These are phyloP conservation scores for Halcyon smyrnensis DNA, from an alignment of 2,797 vertebrate genomes.

Conservation along the genomic window DNA sequence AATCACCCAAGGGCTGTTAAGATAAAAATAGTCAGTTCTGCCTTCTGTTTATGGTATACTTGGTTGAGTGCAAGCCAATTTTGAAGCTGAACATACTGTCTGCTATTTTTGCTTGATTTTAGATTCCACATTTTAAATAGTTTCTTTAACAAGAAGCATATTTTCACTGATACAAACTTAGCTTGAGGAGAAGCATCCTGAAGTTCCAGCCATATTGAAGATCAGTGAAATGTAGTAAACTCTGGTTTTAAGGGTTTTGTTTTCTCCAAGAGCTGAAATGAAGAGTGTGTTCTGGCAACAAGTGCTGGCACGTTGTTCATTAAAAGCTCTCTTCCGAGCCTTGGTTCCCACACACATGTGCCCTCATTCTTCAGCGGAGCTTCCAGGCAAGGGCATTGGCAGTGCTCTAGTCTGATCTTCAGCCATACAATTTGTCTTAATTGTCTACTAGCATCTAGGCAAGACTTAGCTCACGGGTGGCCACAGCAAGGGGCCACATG, in stretches of 20 bases:
- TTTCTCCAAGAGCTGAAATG: conserved; percentile 78
- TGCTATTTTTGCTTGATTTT: conserved; percentile 85
- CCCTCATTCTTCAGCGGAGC: conserved; percentile 67
- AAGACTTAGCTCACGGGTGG: conserved; percentile 75
- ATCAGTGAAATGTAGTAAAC: conserved; percentile 80
- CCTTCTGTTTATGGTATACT: conserved; percentile 84
- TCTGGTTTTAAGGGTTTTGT: conserved; percentile 80
- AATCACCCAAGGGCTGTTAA: conserved; percentile 82
- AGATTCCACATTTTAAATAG: conserved; percentile 83
- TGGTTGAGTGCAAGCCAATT: conserved; percentile 81
- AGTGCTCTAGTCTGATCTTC: conserved; percentile 70
- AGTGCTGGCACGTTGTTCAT: conserved; percentile 69
- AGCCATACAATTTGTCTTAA: conserved; percentile 75
- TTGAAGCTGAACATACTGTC: conserved; percentile 84
- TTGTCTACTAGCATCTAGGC: conserved; percentile 70
- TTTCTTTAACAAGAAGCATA: conserved; percentile 83
- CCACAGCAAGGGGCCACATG: conserved; percentile 74
- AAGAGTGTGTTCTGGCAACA: conserved; percentile 78
- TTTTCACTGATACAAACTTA: conserved; percentile 83
- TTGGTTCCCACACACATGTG: conserved; percentile 64
- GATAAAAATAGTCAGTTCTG: conserved; percentile 83
- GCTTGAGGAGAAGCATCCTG: conserved; percentile 81
- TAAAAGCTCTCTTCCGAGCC: conserved; percentile 72
- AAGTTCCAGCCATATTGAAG: conserved; percentile 81
- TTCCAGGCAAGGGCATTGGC: conserved; percentile 74